These are phyloP conservation scores for Lycopodina hypogea DNA, from an alignment of 37 sponge, comb jelly and placozoan species.

Conservation along the genomic window DNA sequence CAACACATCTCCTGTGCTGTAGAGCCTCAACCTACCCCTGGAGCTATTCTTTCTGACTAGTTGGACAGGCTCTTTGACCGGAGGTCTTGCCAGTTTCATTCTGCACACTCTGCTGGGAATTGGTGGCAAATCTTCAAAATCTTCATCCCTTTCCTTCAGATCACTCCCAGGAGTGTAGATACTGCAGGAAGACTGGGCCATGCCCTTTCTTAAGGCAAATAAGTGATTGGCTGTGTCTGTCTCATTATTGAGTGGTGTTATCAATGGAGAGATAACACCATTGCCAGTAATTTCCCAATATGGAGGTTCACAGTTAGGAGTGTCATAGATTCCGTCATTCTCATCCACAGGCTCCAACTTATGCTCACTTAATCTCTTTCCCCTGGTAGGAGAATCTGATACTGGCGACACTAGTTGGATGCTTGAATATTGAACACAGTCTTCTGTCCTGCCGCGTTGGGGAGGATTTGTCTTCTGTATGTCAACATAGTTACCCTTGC, in stretches of 20 bases:
- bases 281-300: slow-evolving; percentile 19
- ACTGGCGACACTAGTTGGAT: background rate
- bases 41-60: background rate
- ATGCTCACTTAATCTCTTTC: background rate
- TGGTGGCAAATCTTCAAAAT: slow-evolving; percentile 30
- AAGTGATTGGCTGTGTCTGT: background rate
- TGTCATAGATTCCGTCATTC: slow-evolving; percentile 34
- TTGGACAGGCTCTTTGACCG: background rate
- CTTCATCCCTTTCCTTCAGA: slow-evolving; percentile 29
- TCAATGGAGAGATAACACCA: background rate
- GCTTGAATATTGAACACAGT: background rate
- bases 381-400: background rate
- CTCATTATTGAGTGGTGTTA: background rate
- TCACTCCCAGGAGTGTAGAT: slow-evolving; percentile 34
- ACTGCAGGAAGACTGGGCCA: slow-evolving; percentile 18
- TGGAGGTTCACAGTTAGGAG: slow-evolving; percentile 21
- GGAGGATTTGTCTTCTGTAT: background rate
- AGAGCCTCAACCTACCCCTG: background rate
- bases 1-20: slow-evolving; percentile 42
- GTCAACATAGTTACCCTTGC: background rate
- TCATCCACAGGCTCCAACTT: slow-evolving; percentile 22
- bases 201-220: background rate
- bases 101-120: slow-evolving; percentile 10
- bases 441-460: slow-evolving; percentile 1
- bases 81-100: background rate